Evolutionary conservation across 2,113 vertebrate species (phyloP).

Genomic region (Eubucco bourcierii): DNA sequence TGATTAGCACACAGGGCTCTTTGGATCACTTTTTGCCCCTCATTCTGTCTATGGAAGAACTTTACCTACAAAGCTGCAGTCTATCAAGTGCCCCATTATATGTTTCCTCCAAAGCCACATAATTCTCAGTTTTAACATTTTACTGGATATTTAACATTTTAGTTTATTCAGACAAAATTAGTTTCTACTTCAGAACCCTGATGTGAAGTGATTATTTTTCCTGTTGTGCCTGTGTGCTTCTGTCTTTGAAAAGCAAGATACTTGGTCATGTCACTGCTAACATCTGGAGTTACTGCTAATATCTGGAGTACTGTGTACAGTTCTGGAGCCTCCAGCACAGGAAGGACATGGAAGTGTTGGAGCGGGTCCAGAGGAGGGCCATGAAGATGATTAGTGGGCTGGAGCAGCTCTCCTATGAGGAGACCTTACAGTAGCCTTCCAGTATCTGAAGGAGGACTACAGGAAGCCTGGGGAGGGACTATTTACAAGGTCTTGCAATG

Average conservation of each 20-base stretch:
- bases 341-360: too few relatives aligned
- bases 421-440: too few relatives aligned
- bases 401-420: too few relatives aligned
- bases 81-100: accelerated
- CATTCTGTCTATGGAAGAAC: not conserved
- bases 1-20: not conserved
- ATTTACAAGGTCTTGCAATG: too few relatives aligned
- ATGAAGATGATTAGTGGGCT: too few relatives aligned
- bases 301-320: too few relatives aligned
- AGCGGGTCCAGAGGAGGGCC: too few relatives aligned
- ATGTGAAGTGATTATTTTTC: not conserved
- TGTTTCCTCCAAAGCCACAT: not conserved
- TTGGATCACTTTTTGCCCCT: not conserved
- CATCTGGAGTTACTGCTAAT: too few relatives aligned
- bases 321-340: too few relatives aligned
- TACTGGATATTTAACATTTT: not conserved
- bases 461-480: too few relatives aligned
- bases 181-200: not conserved
- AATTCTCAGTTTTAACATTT: not conserved
- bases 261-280: not conserved
- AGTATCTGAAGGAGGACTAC: too few relatives aligned
- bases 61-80: not conserved
- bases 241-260: not conserved
- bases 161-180: not conserved
- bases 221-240: not conserved